Evolutionary conservation across 2,888 invertebrate species (phyloP), one percentile per base, ranked within the genome.

Genomic region (Amphipoea lucens): DNA sequence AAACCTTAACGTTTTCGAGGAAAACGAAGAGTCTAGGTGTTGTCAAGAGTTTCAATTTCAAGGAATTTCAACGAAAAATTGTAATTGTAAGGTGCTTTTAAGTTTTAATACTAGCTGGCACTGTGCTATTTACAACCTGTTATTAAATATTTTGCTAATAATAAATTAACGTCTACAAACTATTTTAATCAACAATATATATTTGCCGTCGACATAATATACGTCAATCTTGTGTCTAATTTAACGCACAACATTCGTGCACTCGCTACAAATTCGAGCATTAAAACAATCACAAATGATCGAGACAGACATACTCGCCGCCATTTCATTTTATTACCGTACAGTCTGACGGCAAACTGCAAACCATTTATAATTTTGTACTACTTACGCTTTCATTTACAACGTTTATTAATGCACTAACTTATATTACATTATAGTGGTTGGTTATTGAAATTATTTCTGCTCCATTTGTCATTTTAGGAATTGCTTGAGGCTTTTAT

Each of bases 301-400:
- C 82, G 77, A 75, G 79, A 67, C 79, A 75, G 84, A 83, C 83
- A 87, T 76, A 83, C 84, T 90, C 72, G 80, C 82, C 76, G 79
- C 81, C 81, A 84, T 90, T 90, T 87, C 87, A 89, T 90, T 89
- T 89, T 83, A 89, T 85, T 76, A 83, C 81, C 67, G 48, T 62
- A 57, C 83, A 75, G 79, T 86, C 84, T 83, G 83, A 86, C 80
- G 72, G 82, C 71, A 54, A 79, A 80, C 70, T 79, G 78, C 78
- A 70, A 79, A 89, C 84, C 86, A 86, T 87, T 88, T 85, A 85
- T 83, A 89, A 82, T 82, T 83, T 82, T 80, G 78, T 82, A 76
- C 78, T 85, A 80, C 82, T 79, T 86, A 76, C 62, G 45, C 70
- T 81, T 80, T 86, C 74, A 78, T 79, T 78, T 40, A 60, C 74